phyloP scores from a whole-genome alignment of 2,113 vertebrate species.

The Chiloscyllium plagiosum region DNA sequence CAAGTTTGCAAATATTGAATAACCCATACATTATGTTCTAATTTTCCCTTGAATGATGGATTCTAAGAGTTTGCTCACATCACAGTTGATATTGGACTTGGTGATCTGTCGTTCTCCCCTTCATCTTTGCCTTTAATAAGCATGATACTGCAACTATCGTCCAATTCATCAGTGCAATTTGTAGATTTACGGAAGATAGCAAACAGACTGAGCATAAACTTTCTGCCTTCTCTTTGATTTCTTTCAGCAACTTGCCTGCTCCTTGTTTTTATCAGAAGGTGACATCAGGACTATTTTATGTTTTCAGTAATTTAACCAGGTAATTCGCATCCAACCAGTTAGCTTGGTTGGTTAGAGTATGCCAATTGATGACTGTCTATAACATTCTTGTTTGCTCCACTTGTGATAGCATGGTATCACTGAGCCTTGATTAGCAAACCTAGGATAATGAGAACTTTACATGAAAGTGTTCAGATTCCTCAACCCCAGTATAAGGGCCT shows the following conservation, averaged over 20 bases:
- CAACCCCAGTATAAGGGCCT: no score
- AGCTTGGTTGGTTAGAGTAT: background rate
- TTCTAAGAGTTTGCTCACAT: background rate
- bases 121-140: background rate
- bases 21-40: background rate
- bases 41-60: background rate
- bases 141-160: background rate
- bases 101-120: background rate
- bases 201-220: no score
- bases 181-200: background rate
- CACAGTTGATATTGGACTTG: background rate
- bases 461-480: background rate
- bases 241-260: background rate
- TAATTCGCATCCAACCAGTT: background rate
- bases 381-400: background rate
- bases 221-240: background rate
- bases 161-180: background rate
- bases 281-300: background rate
- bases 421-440: background rate
- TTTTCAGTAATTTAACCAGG: background rate
- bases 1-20: background rate
- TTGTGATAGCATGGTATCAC: background rate
- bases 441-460: background rate
- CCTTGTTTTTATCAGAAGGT: background rate
- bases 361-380: background rate